Evolutionary conservation across 30 jellyfish, hydroid and myxozoan species (phyloP).

Genomic region (Aurelia sp.): DNA sequence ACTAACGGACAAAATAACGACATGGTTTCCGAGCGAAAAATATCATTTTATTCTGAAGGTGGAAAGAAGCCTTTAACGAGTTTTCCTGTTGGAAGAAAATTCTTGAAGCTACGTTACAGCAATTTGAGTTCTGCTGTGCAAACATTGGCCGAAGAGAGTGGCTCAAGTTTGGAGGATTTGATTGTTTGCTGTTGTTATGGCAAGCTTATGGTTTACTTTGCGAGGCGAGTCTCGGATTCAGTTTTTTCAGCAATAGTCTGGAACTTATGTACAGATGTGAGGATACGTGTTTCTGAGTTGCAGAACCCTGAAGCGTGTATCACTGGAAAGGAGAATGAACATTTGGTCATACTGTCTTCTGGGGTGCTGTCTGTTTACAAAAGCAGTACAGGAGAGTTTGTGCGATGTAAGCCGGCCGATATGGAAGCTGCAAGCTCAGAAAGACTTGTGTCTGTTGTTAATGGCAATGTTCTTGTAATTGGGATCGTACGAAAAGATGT

Average conservation of each 20-base stretch:
- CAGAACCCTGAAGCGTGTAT: conserved; percentile 66
- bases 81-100: conserved; percentile 59
- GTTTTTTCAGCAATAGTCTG: conserved; percentile 51
- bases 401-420: conserved; percentile 15
- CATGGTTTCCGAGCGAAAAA: background rate
- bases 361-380: conserved; percentile 32
- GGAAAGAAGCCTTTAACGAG: background rate
- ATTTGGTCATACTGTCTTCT: conserved; percentile 35
- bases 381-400: conserved; percentile 34
- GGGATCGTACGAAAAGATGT: conserved; percentile 35
- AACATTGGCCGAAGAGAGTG: conserved; percentile 43
- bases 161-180: conserved; percentile 35
- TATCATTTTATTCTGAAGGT: background rate
- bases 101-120: conserved; percentile 54
- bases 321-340: background rate
- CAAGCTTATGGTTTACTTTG: conserved; percentile 32
- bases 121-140: conserved; percentile 46
- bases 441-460: conserved; percentile 8
- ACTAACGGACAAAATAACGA: background rate
- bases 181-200: conserved; percentile 27
- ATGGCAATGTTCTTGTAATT: conserved; percentile 1
- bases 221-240: conserved; percentile 54
- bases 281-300: conserved; percentile 56
- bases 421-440: conserved; percentile 32
- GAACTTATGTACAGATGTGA: conserved; percentile 57